Percentiles rank a stretch among this genome's conserved stretches.
Conservation (phyloP, 2,888 invertebrate species). For the Loripinus fragilis region DNA sequence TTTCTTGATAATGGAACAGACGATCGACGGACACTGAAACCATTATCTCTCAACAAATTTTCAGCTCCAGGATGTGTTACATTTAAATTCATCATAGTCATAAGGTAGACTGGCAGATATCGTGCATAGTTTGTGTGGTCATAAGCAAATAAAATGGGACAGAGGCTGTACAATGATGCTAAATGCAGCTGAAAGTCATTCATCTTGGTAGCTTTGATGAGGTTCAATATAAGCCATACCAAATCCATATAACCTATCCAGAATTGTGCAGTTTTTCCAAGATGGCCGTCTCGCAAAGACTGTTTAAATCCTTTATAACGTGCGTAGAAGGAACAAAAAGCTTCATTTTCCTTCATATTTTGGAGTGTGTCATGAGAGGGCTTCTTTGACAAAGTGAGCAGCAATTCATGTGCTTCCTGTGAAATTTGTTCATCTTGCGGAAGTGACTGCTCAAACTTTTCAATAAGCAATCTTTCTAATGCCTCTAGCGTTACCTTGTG, state of each 20-base stretch:
- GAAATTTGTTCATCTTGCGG: not conserved
- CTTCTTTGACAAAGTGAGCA: not conserved
- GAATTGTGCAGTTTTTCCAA: constrained; percentile 44
- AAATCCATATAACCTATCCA: constrained; percentile 44
- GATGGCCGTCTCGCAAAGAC: constrained; percentile 4
- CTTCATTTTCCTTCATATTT: not conserved
- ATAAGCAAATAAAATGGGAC: constrained; percentile 15
- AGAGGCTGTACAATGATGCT: constrained; percentile 24
- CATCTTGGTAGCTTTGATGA: constrained; percentile 30
- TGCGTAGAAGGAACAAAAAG: not conserved
- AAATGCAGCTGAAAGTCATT: constrained; percentile 28
- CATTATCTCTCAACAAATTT: not conserved
- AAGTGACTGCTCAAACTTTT: not conserved
- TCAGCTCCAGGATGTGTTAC: constrained; percentile 28
- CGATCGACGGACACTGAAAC: constrained; percentile 39
- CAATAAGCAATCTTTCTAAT: too few species aligned
- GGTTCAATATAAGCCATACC: constrained; percentile 32
- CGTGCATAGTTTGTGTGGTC: constrained; percentile 30
- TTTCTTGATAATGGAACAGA: constrained; percentile 27
- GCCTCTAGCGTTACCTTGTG: too few species aligned
- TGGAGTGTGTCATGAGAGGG: too few species aligned
- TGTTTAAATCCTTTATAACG: constrained; percentile 12
- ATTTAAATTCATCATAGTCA: constrained; percentile 21
- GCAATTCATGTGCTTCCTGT: not conserved
- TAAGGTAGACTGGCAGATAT: not conserved